phyloP scores from a whole-genome alignment of 2,113 vertebrate genomes.

The Trematomus loennbergii region DNA sequence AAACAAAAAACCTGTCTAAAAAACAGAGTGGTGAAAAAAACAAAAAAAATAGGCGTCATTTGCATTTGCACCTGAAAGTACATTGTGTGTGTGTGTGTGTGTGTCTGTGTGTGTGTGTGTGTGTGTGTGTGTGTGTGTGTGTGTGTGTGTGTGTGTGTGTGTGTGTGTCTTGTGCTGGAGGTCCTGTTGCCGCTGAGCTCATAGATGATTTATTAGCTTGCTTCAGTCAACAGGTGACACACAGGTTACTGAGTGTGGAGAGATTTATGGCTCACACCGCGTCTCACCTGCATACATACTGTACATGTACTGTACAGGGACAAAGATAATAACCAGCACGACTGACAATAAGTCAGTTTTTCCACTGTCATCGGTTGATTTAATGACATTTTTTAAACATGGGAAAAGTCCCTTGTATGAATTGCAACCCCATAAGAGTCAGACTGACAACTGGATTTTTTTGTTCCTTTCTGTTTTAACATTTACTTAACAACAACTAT shows the following conservation, averaged over 20 bases:
- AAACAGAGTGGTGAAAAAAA: background rate
- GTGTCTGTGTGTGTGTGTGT: too few relatives aligned
- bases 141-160: too few relatives aligned
- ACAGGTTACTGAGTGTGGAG: background rate
- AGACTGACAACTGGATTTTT: too few relatives aligned
- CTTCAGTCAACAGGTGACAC: constrained; percentile 35
- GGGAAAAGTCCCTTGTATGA: background rate
- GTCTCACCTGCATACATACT: constrained; percentile 5
- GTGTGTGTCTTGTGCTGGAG: background rate
- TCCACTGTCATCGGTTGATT: background rate
- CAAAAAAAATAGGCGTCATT: background rate
- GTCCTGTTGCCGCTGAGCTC: constrained; percentile 7
- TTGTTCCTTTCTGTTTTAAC: too few relatives aligned
- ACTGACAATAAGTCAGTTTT: background rate
- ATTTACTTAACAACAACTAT: too few relatives aligned
- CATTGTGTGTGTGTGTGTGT: constrained; percentile 20
- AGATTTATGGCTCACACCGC: constrained; percentile 7
- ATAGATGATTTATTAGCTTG: constrained; percentile 40
- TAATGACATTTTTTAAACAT: too few relatives aligned
- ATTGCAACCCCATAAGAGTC: background rate
- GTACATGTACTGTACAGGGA: background rate
- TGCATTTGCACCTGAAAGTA: constrained; percentile 9
- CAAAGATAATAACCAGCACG: background rate
- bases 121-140: too few relatives aligned
- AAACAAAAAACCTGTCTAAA: background rate